Conservation (phyloP, 2,888 invertebrate species). For the Eurytoma californica region DNA sequence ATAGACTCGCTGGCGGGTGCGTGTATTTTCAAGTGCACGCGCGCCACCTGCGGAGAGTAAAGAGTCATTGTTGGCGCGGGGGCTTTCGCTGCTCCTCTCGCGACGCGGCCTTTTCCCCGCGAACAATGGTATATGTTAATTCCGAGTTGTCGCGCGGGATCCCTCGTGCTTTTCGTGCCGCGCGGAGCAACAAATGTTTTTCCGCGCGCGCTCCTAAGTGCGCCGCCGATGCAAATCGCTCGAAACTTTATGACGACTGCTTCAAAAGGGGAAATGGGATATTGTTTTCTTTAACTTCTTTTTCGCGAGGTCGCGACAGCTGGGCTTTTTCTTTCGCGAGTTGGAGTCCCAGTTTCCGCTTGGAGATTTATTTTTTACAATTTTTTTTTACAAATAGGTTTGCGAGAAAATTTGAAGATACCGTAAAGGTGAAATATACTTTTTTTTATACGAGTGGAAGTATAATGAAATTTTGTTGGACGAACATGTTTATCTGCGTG, state of each 20-base stretch:
- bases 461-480: no score
- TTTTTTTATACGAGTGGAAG: no score
- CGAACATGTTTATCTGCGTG: no score
- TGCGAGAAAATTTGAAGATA: neutral
- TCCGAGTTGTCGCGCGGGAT: slow-evolving; percentile 45
- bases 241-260: slow-evolving; percentile 43
- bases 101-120: slow-evolving; percentile 54
- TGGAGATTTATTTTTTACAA: neutral
- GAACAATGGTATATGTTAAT: slow-evolving; percentile 72
- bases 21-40: slow-evolving; percentile 13
- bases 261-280: slow-evolving; percentile 37
- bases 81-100: slow-evolving; percentile 57
- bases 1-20: slow-evolving; percentile 28
- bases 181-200: slow-evolving; percentile 58
- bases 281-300: slow-evolving; percentile 1
- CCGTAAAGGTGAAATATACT: no score
- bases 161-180: slow-evolving; percentile 56
- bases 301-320: neutral
- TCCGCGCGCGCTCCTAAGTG: slow-evolving; percentile 15
- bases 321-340: slow-evolving; percentile 11
- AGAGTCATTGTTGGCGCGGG: slow-evolving; percentile 55
- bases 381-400: neutral
- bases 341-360: neutral
- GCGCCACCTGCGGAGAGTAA: slow-evolving; percentile 56
- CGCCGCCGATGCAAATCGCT: slow-evolving; percentile 41